Percentiles rank a stretch among this genome's conserved stretches.
Conservation (phyloP, 2,888 invertebrate species). For the Conops quadrifasciatus region DNA sequence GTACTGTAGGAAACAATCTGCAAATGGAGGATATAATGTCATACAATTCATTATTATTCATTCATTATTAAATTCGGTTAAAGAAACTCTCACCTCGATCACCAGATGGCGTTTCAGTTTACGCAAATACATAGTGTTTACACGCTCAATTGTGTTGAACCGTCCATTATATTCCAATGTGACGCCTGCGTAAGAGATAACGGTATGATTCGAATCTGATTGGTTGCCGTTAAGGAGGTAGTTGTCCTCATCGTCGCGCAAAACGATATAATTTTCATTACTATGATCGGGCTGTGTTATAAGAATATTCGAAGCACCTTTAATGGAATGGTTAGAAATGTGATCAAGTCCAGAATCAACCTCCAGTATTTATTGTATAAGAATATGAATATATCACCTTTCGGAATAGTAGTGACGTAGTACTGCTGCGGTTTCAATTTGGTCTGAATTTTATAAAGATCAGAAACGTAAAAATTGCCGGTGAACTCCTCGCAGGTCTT, state of each 20-base stretch:
- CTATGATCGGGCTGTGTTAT: conserved; percentile 60
- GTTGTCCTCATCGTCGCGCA: conserved; percentile 72
- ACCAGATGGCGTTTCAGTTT: too few species aligned
- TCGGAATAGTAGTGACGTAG: conserved; percentile 67
- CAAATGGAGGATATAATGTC: not conserved
- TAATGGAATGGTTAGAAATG: too few species aligned
- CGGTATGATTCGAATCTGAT: conserved; percentile 73
- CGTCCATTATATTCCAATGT: too few species aligned
- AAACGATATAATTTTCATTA: conserved; percentile 64
- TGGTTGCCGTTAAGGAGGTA: conserved; percentile 82
- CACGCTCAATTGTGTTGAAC: too few species aligned
- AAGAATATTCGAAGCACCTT: conserved; percentile 63
- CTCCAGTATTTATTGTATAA: too few species aligned
- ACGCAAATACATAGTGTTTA: too few species aligned
- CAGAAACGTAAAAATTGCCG: too few species aligned
- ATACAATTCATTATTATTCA: too few species aligned
- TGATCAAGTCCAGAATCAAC: too few species aligned
- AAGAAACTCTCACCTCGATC: too few species aligned
- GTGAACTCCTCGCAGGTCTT: conserved; percentile 76
- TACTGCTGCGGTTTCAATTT: conserved; percentile 64
- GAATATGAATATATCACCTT: too few species aligned
- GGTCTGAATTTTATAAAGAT: conserved; percentile 54
- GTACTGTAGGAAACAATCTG: conserved; percentile 59
- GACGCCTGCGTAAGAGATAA: conserved; percentile 74
- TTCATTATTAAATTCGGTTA: too few species aligned